These are phyloP conservation scores for Dipus sagitta DNA, from an alignment of 2,797 vertebrate species.

Conservation along the genomic window DNA sequence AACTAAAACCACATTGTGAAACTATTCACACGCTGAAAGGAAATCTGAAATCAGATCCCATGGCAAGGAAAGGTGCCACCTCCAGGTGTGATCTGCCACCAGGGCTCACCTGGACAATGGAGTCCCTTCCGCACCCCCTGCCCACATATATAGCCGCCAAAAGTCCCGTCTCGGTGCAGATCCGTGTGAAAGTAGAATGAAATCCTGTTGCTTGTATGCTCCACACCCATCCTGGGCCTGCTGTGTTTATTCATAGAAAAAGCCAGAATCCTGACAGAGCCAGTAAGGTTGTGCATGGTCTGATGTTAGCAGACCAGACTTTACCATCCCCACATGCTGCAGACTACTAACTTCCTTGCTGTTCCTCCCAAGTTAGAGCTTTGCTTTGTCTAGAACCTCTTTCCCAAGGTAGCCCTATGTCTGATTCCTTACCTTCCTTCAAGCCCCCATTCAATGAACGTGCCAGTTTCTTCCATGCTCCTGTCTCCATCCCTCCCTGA, in stretches of 20 bases:
- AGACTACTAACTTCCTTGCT: not conserved
- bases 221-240: not conserved
- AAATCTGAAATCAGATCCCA: conserved; percentile 47
- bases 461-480: not conserved
- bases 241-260: not conserved
- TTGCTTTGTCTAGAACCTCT: not conserved
- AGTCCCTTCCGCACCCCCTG: rapidly evolving
- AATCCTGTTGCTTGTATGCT: not conserved
- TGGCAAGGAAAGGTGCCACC: not conserved
- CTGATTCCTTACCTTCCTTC: not conserved
- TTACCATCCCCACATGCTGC: not conserved
- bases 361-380: rapidly evolving
- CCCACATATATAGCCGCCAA: no score
- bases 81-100: not conserved
- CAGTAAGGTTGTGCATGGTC: not conserved
- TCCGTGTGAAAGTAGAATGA: not conserved
- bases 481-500: not conserved
- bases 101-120: not conserved
- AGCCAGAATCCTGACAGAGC: not conserved
- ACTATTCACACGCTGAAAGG: not conserved
- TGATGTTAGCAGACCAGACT: not conserved
- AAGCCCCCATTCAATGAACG: not conserved
- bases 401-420: not conserved
- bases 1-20: conserved; percentile 44
- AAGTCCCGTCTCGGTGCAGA: not conserved